phyloP scores from a whole-genome alignment of 2,797 vertebrate species.

The Discoglossus pictus region DNA sequence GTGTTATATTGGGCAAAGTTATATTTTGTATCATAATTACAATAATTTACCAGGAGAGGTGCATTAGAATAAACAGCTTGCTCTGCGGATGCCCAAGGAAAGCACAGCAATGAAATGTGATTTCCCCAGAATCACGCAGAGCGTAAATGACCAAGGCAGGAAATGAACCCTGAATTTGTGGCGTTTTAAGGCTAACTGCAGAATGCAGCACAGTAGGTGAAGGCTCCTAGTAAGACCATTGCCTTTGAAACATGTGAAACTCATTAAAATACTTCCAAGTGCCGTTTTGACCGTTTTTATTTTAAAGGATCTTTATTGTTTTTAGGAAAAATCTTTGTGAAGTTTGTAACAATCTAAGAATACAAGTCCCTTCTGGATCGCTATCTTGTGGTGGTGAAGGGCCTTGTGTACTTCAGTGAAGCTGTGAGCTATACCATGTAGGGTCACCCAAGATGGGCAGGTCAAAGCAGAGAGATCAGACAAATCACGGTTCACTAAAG shows the following conservation, averaged over 20 bases:
- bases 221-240: constrained; percentile 43
- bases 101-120: constrained; percentile 8
- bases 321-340: too few relatives aligned
- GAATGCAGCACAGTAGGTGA: constrained; percentile 34
- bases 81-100: constrained; percentile 19
- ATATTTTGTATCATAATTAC: constrained; percentile 22
- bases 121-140: constrained; percentile 25
- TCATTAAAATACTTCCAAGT: too few relatives aligned
- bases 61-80: constrained; percentile 18
- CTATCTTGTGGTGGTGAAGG: too few relatives aligned
- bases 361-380: too few relatives aligned
- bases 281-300: too few relatives aligned
- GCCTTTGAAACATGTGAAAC: constrained; percentile 14
- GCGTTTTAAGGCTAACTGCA: constrained; percentile 2
- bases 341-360: too few relatives aligned
- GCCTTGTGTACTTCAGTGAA: constrained; percentile 32
- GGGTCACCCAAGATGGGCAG: too few relatives aligned
- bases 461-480: too few relatives aligned
- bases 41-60: neutral
- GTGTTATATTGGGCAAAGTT: neutral
- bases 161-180: constrained; percentile 41
- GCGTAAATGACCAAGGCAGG: constrained; percentile 45
- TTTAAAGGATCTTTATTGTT: too few relatives aligned
- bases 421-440: constrained; percentile 7
- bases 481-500: too few relatives aligned